Percentiles rank a stretch among this genome's conserved stretches.
phyloP scores from a whole-genome alignment of 1,140 invertebrate species.

The Homarus americanus region DNA sequence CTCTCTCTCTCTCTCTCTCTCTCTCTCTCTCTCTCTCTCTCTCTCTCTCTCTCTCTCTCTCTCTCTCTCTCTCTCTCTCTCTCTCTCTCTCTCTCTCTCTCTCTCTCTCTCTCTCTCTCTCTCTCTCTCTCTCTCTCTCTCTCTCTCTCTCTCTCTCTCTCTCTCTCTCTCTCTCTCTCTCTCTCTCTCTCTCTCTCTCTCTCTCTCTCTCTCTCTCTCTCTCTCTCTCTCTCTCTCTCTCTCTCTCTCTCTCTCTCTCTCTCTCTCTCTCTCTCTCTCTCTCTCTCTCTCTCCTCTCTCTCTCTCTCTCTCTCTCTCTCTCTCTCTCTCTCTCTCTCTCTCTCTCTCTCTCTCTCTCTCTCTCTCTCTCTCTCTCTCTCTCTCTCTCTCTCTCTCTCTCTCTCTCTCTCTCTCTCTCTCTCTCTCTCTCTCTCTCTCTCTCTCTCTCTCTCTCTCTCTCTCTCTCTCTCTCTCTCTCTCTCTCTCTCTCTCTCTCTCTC shows the following conservation, averaged over 20 bases:
- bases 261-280: neutral
- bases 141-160: no score
- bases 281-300: neutral
- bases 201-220: neutral
- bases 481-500: neutral
- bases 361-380: neutral
- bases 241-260: neutral
- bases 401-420: neutral
- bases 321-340: neutral
- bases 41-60: no score
- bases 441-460: neutral
- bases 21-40: no score
- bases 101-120: no score
- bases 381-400: neutral
- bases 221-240: neutral
- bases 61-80: no score
- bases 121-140: no score
- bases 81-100: no score
- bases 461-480: neutral
- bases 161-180: neutral
- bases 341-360: neutral
- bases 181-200: neutral
- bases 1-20: neutral
- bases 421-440: neutral
- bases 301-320: neutral